A percentile compares a stretch with the other conserved stretches of the same genome.
These are phyloP conservation scores for Hemicentrotus pulcherrimus DNA, from an alignment of 35 echinoderm and acorn worm species.

Conservation along the genomic window DNA sequence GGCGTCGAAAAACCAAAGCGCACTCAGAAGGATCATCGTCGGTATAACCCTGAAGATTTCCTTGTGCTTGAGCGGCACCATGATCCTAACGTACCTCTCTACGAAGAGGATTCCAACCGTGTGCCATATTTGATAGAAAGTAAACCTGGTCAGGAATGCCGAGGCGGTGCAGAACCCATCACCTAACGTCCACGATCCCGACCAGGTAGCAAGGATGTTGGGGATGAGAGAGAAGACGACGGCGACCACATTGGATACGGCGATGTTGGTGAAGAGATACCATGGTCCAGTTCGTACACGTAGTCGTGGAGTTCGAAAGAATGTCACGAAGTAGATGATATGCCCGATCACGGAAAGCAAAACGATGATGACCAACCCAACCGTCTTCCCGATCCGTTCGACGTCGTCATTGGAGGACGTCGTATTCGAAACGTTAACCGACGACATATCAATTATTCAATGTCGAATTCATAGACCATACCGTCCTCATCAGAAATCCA, in stretches of 20 bases:
- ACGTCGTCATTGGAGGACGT: neutral
- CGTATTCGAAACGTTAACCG: neutral
- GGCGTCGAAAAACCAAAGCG: conserved; percentile 60
- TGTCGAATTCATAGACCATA: neutral
- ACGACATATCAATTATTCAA: neutral
- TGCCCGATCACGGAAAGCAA: conserved; percentile 19
- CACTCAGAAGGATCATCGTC: conserved; percentile 50
- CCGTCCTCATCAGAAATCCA: neutral
- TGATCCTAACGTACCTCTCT: conserved; percentile 61
- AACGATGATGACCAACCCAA: conserved; percentile 25
- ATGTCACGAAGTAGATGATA: conserved; percentile 24
- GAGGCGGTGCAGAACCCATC: conserved; percentile 45
- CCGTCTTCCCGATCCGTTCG: conserved; percentile 20
- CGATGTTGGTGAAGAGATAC: conserved; percentile 50
- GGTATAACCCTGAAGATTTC: conserved; percentile 55
- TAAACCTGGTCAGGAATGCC: conserved; percentile 44
- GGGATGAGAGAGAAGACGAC: conserved; percentile 56
- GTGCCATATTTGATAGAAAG: conserved; percentile 57
- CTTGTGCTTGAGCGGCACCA: conserved; percentile 51
- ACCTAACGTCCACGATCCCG: conserved; percentile 43
- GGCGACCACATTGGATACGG: conserved; percentile 44
- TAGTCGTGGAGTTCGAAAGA: neutral
- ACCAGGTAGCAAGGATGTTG: conserved; percentile 36
- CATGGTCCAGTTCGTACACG: conserved; percentile 33
- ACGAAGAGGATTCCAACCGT: conserved; percentile 54